Base-by-base conservation (phyloP, 2,113 vertebrate genomes). In the Fulica atra region DNA sequence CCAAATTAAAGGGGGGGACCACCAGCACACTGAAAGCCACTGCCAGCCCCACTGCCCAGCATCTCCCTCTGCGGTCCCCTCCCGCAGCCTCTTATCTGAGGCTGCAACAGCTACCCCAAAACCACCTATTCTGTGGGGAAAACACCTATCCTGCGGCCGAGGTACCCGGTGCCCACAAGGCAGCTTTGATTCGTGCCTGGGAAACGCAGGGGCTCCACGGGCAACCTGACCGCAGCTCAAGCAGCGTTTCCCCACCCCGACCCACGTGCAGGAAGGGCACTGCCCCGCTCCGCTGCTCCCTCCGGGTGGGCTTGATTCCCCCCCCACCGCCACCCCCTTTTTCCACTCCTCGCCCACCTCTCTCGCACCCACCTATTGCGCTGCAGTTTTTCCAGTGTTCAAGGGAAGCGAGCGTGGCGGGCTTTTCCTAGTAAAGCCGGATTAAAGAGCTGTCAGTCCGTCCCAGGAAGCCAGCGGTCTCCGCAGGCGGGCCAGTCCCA, bases 221-320 rank as follows among this genome's bases (percentile, higher is more conserved):
- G 69, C 19, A 7, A 48, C 0, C 1, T 29, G 72, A 31, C 51
- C 17, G 6, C 71, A 57, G 81, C 61, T 53, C 61, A 16, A 16
- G 59, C 0, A 0, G 33, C 1, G 3, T 46, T 89, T 12, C 6
- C 0, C 29, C 69, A 51, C 69, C 33, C 0, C 0, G 6, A 48
- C 56, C 81, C 89, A 79, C 13, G 6, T 7, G 38, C 70, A 92
- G 80, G 79, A 95, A 82, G 56, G 83, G 66, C 79, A 68, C 66
- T 63, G 93, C 53, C 33, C 63, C 8, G 1, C 61, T 33, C 35
- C 1, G 1, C 72, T 44, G 80, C 71, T 81, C 73, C 69, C 46
- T 79, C 28, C 4, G 38, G 66, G 54, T 26, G 54, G 59, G 35
- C 42, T 77, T 44, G 31, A 26, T 31, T 14, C 6, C 2, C 25